A percentile compares a stretch with the other conserved stretches of the same genome.
phyloP scores from a whole-genome alignment of 2,888 invertebrate genomes.

The Eristalis tenax region DNA sequence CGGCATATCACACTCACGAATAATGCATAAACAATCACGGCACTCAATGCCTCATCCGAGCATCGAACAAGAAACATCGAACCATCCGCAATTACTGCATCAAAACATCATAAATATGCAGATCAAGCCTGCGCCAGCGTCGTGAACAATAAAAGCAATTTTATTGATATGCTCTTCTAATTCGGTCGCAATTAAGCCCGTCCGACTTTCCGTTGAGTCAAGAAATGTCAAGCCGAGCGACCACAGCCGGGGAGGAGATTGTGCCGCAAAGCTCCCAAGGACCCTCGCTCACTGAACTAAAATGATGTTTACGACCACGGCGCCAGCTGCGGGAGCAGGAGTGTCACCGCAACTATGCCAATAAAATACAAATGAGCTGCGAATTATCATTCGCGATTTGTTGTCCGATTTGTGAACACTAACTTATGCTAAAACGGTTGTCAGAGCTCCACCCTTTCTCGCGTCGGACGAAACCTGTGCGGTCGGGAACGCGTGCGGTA shows the following conservation, averaged over 20 bases:
- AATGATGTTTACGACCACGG: neutral
- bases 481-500: neutral
- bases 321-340: neutral
- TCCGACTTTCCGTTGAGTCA: neutral
- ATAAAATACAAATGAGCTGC: neutral
- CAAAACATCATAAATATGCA: constrained; percentile 34
- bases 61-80: neutral
- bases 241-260: neutral
- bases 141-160: constrained; percentile 27
- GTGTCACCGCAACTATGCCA: neutral
- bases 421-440: neutral
- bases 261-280: neutral
- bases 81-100: constrained; percentile 20
- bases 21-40: constrained; percentile 1
- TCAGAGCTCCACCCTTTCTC: neutral
- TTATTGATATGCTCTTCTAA: constrained; percentile 26
- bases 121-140: constrained; percentile 11
- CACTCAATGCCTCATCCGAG: neutral
- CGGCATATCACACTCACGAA: neutral
- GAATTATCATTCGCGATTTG: neutral
- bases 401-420: neutral
- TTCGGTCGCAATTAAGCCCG: constrained; percentile 2
- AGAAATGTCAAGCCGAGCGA: neutral
- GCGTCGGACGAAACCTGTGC: neutral
- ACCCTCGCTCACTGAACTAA: neutral